A percentile compares a stretch with the other conserved stretches of the same genome.
These are phyloP conservation scores for Baryphthengus martii DNA, from an alignment of 2,113 vertebrate species.

Conservation along the genomic window DNA sequence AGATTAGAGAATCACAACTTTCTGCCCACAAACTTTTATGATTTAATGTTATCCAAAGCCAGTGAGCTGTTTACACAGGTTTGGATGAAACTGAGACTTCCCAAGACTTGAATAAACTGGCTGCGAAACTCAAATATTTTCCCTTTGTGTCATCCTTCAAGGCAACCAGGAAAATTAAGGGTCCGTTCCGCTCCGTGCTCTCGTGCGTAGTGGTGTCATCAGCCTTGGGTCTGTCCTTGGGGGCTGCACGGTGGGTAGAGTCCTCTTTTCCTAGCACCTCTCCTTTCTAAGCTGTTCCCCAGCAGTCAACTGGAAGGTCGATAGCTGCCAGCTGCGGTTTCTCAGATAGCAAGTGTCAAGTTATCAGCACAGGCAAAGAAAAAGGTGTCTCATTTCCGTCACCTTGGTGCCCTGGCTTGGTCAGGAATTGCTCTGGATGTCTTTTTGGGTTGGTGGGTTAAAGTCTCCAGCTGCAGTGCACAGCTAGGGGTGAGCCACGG, in stretches of 20 bases:
- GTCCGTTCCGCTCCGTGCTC: neutral
- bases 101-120: neutral
- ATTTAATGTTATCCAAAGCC: neutral
- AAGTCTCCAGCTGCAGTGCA: neutral
- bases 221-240: neutral
- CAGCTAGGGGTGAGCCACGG: neutral
- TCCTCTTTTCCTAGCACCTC: neutral
- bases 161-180: neutral
- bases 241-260: neutral
- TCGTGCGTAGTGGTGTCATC: fast-evolving
- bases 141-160: neutral
- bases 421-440: neutral
- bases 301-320: neutral
- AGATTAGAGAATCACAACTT: neutral
- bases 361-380: neutral
- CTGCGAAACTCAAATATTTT: neutral
- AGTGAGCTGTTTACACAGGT: neutral
- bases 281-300: neutral
- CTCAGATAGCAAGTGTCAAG: slow-evolving; percentile 21
- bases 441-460: neutral
- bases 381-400: neutral
- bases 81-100: neutral
- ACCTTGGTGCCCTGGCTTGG: neutral
- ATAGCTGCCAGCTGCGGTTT: slow-evolving; percentile 16
- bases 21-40: neutral